Base-by-base conservation (phyloP, 2,888 invertebrate species). In the Ophonus ardosiacus region DNA sequence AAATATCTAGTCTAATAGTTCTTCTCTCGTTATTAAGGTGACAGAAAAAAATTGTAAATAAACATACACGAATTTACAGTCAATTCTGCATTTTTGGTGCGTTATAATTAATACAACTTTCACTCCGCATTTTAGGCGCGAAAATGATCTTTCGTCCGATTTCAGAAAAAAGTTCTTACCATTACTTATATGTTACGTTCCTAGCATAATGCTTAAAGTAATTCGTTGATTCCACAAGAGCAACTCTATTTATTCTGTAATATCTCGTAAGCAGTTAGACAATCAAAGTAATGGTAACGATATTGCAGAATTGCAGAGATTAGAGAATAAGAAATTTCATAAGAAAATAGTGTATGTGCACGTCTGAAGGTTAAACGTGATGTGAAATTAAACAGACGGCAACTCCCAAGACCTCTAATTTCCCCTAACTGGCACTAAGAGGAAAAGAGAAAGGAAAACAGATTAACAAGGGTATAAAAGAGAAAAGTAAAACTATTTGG, bases 261-360 rank as follows among this genome's bases (percentile, higher is more conserved):
- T 63, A 18, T 63, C 13, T 13, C 21, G 21, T 63, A 21, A 10
- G 18, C 63, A 63, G 24, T 24, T 63, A 63, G 24, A 24, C 21
- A 63, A 63, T 63, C 21, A 13, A 24, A 13, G 18, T 18, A 63
- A 63, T 1, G 10, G 63, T 63, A 63, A 21, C 24, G 24, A 63
- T 21, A 63, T 63, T 21, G 18, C 18, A 24, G 63, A 63, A 63
- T 63, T 21, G 18, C 18, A 24, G 63, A 63, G 63, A 63, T 63
- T 63, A 63, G 13, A 21, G 63, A 63, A 63, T 63, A 63, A 63
- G 63, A 63, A 63, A 63, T 63, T 63, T 63, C 63, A 63, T 63
- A 63, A 63, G 63, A 10, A 63, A 63, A 0, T 51, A 10, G 43
- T 51, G 43, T 51, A 51, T 51, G 43, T 51, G 43, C 13, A 31